A percentile compares a stretch with the other conserved stretches of the same genome.
phyloP scores from a whole-genome alignment of 2,888 invertebrate genomes.

The Drosophila mettleri region DNA sequence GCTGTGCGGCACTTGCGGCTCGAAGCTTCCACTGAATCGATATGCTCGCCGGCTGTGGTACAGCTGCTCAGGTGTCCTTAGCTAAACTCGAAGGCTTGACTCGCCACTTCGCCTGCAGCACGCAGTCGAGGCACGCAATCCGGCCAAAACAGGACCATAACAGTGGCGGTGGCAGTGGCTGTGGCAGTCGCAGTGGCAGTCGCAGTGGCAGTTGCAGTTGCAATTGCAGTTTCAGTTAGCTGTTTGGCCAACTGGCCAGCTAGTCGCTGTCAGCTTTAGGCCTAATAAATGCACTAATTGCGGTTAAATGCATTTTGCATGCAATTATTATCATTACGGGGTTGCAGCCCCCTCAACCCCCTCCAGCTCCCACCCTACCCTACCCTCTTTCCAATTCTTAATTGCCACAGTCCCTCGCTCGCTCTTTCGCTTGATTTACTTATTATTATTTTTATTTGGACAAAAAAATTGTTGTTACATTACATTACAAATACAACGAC shows the following conservation, averaged over 20 bases:
- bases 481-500: constrained; percentile 67
- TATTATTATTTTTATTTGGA: constrained; percentile 63
- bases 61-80: constrained; percentile 56
- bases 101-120: constrained; percentile 39
- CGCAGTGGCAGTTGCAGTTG: constrained; percentile 13
- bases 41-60: background rate
- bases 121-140: constrained; percentile 51
- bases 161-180: no score
- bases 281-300: constrained; percentile 84
- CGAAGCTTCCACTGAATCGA: background rate
- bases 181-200: background rate
- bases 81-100: constrained; percentile 64
- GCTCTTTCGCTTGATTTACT: constrained; percentile 13
- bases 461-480: constrained; percentile 63
- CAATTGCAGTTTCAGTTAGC: constrained; percentile 17
- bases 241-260: constrained; percentile 27
- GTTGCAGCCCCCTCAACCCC: constrained; percentile 51
- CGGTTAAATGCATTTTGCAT: constrained; percentile 83
- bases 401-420: constrained; percentile 24
- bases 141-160: constrained; percentile 50
- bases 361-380: background rate
- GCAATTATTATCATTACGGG: constrained; percentile 79
- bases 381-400: constrained; percentile 2
- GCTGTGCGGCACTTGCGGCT: background rate
- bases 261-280: constrained; percentile 76